phyloP scores from a whole-genome alignment of 1,140 invertebrate species.

The Cotesia glomerata region DNA sequence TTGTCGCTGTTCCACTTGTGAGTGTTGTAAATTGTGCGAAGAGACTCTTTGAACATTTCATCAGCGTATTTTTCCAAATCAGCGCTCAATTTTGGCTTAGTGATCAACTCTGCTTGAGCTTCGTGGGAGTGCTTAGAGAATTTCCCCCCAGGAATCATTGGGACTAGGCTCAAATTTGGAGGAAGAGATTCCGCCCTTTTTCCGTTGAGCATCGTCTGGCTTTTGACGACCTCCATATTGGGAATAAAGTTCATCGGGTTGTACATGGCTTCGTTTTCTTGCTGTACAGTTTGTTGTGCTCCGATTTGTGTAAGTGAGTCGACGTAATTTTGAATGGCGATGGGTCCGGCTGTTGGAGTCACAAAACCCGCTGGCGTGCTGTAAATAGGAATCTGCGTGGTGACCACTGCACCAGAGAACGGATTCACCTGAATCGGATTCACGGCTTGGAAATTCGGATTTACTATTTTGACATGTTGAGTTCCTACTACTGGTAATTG shows the following conservation, averaged over 20 bases:
- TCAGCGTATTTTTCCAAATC: conserved; percentile 58
- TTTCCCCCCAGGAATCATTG: conserved; percentile 52
- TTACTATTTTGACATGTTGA: conserved; percentile 56
- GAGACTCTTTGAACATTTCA: conserved; percentile 60
- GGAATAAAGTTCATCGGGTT: conserved; percentile 60
- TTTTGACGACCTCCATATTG: conserved; percentile 53
- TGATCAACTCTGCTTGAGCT: conserved; percentile 41
- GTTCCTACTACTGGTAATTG: conserved; percentile 52
- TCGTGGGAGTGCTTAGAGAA: conserved; percentile 49
- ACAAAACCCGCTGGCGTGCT: conserved; percentile 46
- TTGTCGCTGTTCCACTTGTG: conserved; percentile 61
- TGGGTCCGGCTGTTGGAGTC: conserved; percentile 38
- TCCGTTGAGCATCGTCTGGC: conserved; percentile 51
- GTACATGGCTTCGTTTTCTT: conserved; percentile 37
- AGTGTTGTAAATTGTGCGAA: conserved; percentile 58
- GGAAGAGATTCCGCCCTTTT: conserved; percentile 45
- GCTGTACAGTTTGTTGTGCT: conserved; percentile 34
- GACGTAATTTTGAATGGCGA: conserved; percentile 44
- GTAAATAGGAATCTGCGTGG: conserved; percentile 56
- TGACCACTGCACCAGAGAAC: conserved; percentile 49
- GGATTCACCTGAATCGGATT: conserved; percentile 44
- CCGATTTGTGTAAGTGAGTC: conserved; percentile 51
- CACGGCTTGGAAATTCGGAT: conserved; percentile 47
- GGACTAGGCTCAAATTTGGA: conserved; percentile 50
- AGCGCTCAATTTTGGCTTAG: conserved; percentile 50